phyloP scores from a whole-genome alignment of 2,797 vertebrate species.

The Heteromormyrus szaboi region DNA sequence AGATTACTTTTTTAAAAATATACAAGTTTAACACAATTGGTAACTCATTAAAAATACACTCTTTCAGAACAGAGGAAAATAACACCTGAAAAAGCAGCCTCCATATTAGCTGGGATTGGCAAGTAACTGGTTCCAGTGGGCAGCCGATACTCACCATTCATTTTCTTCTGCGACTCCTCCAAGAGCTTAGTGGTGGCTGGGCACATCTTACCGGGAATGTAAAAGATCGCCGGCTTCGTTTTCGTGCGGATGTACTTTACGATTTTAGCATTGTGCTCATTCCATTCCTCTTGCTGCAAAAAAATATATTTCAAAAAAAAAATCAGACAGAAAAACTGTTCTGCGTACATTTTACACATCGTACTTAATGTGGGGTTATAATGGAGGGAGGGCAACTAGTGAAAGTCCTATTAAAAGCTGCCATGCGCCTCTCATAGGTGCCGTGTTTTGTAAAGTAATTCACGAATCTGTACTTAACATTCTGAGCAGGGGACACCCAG shows the following conservation, averaged over 20 bases:
- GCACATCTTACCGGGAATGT: slow-evolving; percentile 89
- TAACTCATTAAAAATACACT: not conserved
- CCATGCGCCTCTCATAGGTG: not conserved
- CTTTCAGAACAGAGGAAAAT: not conserved
- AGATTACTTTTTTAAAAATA: not conserved
- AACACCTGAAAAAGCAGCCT: not conserved
- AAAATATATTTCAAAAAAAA: not conserved
- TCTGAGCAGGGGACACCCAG: not conserved
- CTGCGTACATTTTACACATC: not conserved
- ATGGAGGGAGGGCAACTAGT: not conserved
- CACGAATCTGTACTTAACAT: not conserved
- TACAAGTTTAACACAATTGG: not conserved
- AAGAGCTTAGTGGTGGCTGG: slow-evolving; percentile 89
- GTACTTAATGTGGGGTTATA: not conserved
- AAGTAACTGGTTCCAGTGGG: not conserved
- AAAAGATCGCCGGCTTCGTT: slow-evolving; percentile 91
- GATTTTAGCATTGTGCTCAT: slow-evolving; percentile 84
- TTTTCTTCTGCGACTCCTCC: slow-evolving; percentile 94
- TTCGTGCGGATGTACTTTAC: slow-evolving; percentile 95
- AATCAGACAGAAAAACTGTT: not conserved
- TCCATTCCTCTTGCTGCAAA: slow-evolving; percentile 98
- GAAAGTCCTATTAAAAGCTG: not conserved
- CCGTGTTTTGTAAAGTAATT: not conserved
- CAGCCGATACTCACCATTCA: slow-evolving; percentile 73
- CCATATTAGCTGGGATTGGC: not conserved